Conservation (phyloP, 2,888 invertebrate genomes). For the Xestia sexstrigata region DNA sequence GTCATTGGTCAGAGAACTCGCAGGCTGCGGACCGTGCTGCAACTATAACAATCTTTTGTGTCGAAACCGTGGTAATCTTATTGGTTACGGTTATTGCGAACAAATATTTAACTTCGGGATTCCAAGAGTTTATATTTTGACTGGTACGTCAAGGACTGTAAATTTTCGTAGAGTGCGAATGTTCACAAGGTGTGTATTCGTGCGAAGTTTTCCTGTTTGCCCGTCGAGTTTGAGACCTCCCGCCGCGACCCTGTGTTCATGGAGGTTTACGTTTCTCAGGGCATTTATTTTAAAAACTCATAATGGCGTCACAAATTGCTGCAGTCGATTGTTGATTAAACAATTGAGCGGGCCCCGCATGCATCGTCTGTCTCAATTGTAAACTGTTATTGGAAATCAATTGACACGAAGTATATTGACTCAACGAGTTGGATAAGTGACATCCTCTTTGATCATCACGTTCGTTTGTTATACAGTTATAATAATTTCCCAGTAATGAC, state of each 20-base stretch:
- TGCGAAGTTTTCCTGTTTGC: constrained; percentile 70
- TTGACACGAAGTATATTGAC: constrained; percentile 84
- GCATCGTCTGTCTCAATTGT: constrained; percentile 85
- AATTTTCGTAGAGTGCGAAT: constrained; percentile 59
- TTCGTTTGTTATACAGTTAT: constrained; percentile 61
- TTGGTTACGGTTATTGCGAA: constrained; percentile 69
- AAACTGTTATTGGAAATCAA: constrained; percentile 89
- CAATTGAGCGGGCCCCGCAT: constrained; percentile 88
- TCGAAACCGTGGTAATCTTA: constrained; percentile 66
- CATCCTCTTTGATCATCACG: constrained; percentile 63
- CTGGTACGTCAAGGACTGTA: constrained; percentile 61
- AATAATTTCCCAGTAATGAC: constrained; percentile 53
- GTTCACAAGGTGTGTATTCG: constrained; percentile 42
- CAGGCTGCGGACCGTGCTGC: constrained; percentile 24
- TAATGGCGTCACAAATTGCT: constrained; percentile 79
- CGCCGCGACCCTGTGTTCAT: constrained; percentile 60
- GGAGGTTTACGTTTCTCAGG: constrained; percentile 71
- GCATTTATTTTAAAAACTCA: constrained; percentile 77
- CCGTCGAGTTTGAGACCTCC: constrained; percentile 74
- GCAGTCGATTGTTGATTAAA: constrained; percentile 85
- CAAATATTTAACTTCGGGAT: constrained; percentile 70
- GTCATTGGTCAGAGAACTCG: constrained; percentile 20
- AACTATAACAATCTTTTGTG: constrained; percentile 59
- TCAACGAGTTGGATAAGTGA: constrained; percentile 80
- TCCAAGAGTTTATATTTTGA: constrained; percentile 68